Evolutionary conservation across 2,113 vertebrate species (phyloP), one percentile per base, ranked within the genome.

Genomic region (Campylorhamphus procurvoides): DNA sequence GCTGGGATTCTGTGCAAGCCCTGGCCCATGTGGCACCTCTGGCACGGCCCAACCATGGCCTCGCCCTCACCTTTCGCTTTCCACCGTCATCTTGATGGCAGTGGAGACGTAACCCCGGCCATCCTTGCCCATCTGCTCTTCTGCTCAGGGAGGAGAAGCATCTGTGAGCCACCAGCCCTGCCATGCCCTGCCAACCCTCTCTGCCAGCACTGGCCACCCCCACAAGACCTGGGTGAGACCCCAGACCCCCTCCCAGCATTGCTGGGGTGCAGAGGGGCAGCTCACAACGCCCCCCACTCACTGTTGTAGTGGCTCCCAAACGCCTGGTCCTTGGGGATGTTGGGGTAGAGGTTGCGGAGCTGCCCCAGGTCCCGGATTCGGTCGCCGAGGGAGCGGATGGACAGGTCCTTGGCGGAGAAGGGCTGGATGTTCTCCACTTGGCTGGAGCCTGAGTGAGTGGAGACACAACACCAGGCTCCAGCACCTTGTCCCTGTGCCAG

Each of bases 401-500:
- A 99, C 75, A 99, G 95, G 87, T 99, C 99, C 97, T 98, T 99
- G 91, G 98, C 99, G 18, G 98, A 99, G 96, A 99, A 99, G 16
- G 99, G 99, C 91, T 99, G 98, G 91, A 99, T 99, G 89, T 99
- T 99, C 97, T 99, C 99, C 85, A 99, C 98, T 95, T 98, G 99
- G 92, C 98, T 97, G 86, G 98, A 97, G 29, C 99, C 99, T 98
- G 92, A 2, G 49, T 83, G 67, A 2, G 40, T 55, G 71, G 33
- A 29, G 68, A 72, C 77, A 37, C 0, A 0, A 18, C 53, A 52
- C 2, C 3, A 29, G 29, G 35, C 53, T 76, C 33, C 56, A 33
- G 20, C 3, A 2, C 19, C 31, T 25, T 33, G 24, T 40, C 73
- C 50, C 50, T 0, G 0, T 1, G 23, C 22, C 0, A 1, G 40